These are phyloP conservation scores for Urocynchramus pylzowi DNA, from an alignment of 2,113 vertebrate genomes.

Conservation along the genomic window DNA sequence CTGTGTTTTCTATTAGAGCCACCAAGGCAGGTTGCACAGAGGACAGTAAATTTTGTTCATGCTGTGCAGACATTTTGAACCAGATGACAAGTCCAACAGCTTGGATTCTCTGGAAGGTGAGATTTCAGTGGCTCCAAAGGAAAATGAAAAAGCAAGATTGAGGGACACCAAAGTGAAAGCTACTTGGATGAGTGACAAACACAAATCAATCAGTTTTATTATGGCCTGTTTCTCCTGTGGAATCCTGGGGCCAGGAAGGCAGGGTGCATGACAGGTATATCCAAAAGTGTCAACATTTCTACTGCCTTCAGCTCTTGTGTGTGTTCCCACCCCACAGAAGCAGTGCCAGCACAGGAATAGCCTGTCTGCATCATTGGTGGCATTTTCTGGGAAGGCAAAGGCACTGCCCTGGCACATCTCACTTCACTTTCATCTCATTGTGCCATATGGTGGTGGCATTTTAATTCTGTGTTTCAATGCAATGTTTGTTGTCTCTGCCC, in stretches of 20 bases:
- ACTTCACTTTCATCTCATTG: neutral
- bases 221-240: conserved; percentile 28
- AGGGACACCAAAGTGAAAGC: conserved; percentile 53
- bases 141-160: conserved; percentile 58
- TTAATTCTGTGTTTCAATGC: neutral
- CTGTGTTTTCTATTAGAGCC: conserved; percentile 50
- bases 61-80: conserved; percentile 69
- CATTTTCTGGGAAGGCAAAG: conserved; percentile 20
- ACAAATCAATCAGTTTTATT: conserved; percentile 69
- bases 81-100: conserved; percentile 55
- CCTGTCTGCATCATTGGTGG: conserved; percentile 8
- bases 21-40: conserved; percentile 60
- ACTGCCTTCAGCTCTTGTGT: neutral
- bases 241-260: conserved; percentile 10
- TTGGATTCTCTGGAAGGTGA: conserved; percentile 50
- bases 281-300: conserved; percentile 28
- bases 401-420: neutral
- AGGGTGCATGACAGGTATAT: conserved; percentile 30
- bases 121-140: conserved; percentile 54
- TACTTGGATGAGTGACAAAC: conserved; percentile 60
- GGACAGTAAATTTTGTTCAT: conserved; percentile 54
- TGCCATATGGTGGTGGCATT: neutral
- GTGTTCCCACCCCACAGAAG: neutral
- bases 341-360: neutral
- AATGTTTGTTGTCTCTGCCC: neutral